A percentile compares a stretch with the other conserved stretches of the same genome.
phyloP scores from a whole-genome alignment of 2,888 invertebrate species.

The Coelinius sp. region DNA sequence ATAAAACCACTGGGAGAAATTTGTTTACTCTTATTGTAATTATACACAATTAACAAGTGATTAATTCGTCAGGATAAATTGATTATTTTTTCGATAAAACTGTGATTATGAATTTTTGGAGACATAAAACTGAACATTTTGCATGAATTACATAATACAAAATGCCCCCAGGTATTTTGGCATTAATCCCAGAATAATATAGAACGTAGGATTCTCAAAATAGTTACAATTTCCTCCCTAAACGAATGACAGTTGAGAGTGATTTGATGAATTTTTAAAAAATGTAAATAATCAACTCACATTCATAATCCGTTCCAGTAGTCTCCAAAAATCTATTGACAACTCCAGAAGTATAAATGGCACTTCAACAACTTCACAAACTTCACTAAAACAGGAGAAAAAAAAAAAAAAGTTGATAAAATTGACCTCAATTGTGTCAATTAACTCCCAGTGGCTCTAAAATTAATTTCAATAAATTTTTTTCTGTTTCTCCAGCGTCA shows the following conservation, averaged over 20 bases:
- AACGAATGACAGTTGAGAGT: background rate
- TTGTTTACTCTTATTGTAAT: too few species aligned
- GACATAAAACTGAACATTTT: conserved; percentile 21
- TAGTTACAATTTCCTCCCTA: conserved; percentile 50
- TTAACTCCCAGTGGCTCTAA: background rate
- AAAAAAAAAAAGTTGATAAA: background rate
- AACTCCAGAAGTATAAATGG: background rate
- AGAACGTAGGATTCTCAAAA: conserved; percentile 65
- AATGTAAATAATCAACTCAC: background rate
- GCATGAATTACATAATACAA: conserved; percentile 30
- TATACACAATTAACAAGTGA: too few species aligned
- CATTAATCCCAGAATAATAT: conserved; percentile 60
- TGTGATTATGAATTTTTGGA: background rate
- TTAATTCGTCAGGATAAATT: too few species aligned
- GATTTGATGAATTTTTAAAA: background rate
- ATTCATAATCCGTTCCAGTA: background rate
- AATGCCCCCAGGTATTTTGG: conserved; percentile 46
- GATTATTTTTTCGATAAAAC: too few species aligned
- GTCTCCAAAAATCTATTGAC: too few species aligned
- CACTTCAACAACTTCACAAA: background rate
- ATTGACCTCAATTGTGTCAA: conserved; percentile 16
- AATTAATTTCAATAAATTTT: background rate
- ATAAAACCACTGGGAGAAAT: too few species aligned
- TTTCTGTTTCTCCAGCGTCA: background rate
- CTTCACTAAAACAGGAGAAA: background rate